Evolutionary conservation across 2,113 vertebrate species (phyloP), one percentile per base, ranked within the genome.

Genomic region (Entelurus aequoreus): DNA sequence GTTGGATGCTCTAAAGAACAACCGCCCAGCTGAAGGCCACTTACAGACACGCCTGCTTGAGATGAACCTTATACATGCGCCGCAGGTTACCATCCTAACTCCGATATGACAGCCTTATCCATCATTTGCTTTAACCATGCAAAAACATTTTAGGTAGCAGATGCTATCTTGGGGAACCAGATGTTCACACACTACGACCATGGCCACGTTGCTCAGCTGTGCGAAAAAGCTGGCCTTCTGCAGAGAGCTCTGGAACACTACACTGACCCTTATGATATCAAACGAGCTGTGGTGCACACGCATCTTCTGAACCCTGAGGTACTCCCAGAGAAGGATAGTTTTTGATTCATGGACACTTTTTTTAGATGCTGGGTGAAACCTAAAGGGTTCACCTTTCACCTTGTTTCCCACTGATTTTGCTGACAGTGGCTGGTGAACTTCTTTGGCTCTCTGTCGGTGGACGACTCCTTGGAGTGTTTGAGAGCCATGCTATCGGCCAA

Each of bases 141-240:
- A 21, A 8, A 46, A 28, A 35, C 13, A 6, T 44, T 64, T 49
- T 71, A 98, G 95, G 95, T 97, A 63, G 94, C 95, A 75, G 94
- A 96, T 79, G 94, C 94, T 6, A 95, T 98, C 75, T 89, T 98
- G 4, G 94, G 94, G 69, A 98, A 96, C 81, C 93, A 96, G 76
- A 96, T 96, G 94, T 97, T 97, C 84, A 95, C 93, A 0, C 94
- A 95, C 77, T 97, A 96, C 1, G 93, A 96, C 70, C 91, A 91
- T 36, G 85, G 92, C 57, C 94, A 96, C 3, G 85, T 97, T 14
- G 94, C 94, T 69, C 94, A 96, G 88, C 87, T 98, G 66, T 97
- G 94, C 68, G 94, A 98, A 84, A 96, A 96, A 72, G 95, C 93
- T 1, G 94, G 94, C 47, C 87, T 98, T 51, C 88, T 96, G 14